Percentiles rank a stretch among this genome's conserved stretches.
Conservation (phyloP, 2,113 vertebrate genomes). For the Sinocyclocheilus grahami region DNA sequence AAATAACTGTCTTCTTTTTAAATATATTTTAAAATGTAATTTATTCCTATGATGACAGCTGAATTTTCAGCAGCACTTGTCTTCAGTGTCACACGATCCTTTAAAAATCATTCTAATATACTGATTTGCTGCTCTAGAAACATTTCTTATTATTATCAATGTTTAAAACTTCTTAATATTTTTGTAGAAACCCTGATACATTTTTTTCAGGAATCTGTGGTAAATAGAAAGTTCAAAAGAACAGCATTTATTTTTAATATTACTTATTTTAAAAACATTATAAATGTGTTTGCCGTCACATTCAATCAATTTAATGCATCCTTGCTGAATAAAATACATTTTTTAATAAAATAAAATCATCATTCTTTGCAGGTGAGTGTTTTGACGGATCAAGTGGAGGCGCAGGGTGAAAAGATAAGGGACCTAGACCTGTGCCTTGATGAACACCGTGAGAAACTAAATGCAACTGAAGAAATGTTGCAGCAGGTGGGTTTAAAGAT, state of each 20-base stretch:
- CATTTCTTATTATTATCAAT: neutral
- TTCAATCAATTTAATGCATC: neutral
- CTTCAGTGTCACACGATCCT: neutral
- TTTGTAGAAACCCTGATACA: neutral
- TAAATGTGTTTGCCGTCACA: neutral
- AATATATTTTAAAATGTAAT: neutral
- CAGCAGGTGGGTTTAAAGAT: slow-evolving; percentile 83
- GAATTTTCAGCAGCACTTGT: neutral
- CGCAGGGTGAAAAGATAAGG: slow-evolving; percentile 97
- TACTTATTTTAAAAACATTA: neutral
- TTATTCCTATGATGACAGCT: neutral
- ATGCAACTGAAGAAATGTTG: slow-evolving; percentile 93
- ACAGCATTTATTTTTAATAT: neutral
- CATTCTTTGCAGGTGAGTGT: slow-evolving; percentile 86
- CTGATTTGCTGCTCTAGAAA: too few species aligned
- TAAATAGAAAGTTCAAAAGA: neutral
- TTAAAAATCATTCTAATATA: neutral
- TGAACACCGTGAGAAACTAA: slow-evolving; percentile 94
- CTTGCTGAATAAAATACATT: neutral
- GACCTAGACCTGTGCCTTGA: slow-evolving; percentile 94
- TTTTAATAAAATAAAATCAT: neutral
- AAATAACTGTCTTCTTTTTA: neutral
- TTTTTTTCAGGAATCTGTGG: neutral
- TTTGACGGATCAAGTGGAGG: slow-evolving; percentile 96
- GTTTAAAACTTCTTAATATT: neutral